phyloP scores from a whole-genome alignment of 2,888 invertebrate genomes.

The Hypolimnas misippus region DNA sequence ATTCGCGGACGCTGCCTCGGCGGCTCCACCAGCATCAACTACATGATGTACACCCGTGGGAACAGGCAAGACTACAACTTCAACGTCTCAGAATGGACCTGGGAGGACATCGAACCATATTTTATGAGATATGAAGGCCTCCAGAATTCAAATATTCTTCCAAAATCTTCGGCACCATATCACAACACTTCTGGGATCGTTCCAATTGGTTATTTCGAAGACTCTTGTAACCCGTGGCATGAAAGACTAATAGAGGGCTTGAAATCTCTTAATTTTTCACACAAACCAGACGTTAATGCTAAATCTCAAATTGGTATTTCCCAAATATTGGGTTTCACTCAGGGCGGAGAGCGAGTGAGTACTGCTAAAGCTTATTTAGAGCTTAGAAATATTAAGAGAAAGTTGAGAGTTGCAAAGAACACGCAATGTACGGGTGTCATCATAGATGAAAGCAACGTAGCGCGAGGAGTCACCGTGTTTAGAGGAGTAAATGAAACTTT shows the following conservation, averaged over 20 bases:
- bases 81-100: conserved; percentile 59
- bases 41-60: conserved; percentile 68
- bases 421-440: conserved; percentile 59
- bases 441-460: conserved; percentile 51
- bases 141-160: conserved; percentile 50
- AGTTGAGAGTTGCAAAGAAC: conserved; percentile 54
- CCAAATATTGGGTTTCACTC: conserved; percentile 55
- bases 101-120: conserved; percentile 61
- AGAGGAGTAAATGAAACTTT: conserved; percentile 38
- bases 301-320: conserved; percentile 62
- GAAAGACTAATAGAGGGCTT: conserved; percentile 52
- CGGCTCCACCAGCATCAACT: conserved; percentile 68
- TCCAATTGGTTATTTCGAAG: conserved; percentile 54
- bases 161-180: conserved; percentile 54
- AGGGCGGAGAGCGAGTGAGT: conserved; percentile 58
- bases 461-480: conserved; percentile 55
- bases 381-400: conserved; percentile 48
- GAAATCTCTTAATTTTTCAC: conserved; percentile 51
- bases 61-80: conserved; percentile 57
- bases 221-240: conserved; percentile 60
- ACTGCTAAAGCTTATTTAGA: conserved; percentile 61
- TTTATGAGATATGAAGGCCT: conserved; percentile 64
- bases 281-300: conserved; percentile 62
- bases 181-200: conserved; percentile 63
- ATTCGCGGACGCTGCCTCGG: conserved; percentile 65